Percentiles rank a stretch among this genome's conserved stretches.
Evolutionary conservation across 2,797 vertebrate genomes (phyloP).

Genomic region (Rhyacichthys aspro): DNA sequence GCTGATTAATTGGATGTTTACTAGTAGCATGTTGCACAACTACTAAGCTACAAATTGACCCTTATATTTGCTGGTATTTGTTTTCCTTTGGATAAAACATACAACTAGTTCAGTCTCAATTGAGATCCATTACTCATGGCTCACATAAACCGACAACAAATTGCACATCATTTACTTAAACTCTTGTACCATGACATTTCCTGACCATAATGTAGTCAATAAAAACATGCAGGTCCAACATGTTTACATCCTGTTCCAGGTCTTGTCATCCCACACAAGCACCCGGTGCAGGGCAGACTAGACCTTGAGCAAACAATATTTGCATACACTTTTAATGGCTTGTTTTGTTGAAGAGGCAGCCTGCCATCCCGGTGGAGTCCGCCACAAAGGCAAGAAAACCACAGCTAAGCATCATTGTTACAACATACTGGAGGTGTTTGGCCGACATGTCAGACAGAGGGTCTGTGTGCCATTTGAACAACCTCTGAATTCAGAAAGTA

Average conservation of each 20-base stretch:
- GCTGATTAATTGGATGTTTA: too few relatives aligned
- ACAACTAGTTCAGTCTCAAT: too few relatives aligned
- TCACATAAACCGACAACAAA: too few relatives aligned
- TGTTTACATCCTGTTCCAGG: slow-evolving; percentile 48
- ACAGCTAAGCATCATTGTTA: slow-evolving; percentile 1
- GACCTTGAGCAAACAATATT: slow-evolving; percentile 45
- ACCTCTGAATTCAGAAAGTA: slow-evolving; percentile 28
- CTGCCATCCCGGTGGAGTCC: slow-evolving; percentile 22
- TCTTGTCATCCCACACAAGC: slow-evolving; percentile 10
- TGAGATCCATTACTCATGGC: too few relatives aligned
- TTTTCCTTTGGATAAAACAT: too few relatives aligned
- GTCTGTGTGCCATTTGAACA: background rate
- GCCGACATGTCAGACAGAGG: too few relatives aligned
- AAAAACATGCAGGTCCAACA: slow-evolving; percentile 5
- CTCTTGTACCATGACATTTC: slow-evolving; percentile 3
- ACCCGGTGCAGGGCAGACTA: slow-evolving; percentile 26
- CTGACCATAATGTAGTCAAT: slow-evolving; percentile 24
- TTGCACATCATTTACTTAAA: background rate
- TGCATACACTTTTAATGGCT: slow-evolving; percentile 63
- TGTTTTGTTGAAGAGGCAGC: slow-evolving; percentile 27
- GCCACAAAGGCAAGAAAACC: slow-evolving; percentile 8
- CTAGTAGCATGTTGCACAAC: too few relatives aligned
- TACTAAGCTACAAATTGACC: too few relatives aligned
- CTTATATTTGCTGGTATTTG: too few relatives aligned
- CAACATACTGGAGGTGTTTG: background rate